Evolutionary conservation across 1,140 invertebrate genomes (phyloP), one percentile per base, ranked within the genome.

Genomic region (Amphibalanus amphitrite): DNA sequence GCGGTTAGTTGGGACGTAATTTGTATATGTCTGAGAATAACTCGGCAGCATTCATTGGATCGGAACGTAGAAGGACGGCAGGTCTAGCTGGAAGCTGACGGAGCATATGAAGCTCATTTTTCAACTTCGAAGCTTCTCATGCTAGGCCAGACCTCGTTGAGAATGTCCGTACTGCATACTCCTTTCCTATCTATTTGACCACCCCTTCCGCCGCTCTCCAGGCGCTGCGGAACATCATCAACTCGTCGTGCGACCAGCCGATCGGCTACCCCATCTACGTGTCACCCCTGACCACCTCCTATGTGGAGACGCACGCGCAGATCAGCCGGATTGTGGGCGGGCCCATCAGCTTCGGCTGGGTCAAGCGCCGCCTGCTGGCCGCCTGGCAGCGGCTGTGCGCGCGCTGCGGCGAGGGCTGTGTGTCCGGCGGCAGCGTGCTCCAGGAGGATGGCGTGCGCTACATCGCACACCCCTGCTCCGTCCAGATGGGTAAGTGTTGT

Each of bases 261-360:
- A 98, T 99, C 73, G 95, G 77, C 1, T 99, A 99, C 82, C 97
- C 97, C 3, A 99, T 99, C 76, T 99, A 99, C 81, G 97, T 99
- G 8, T 98, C 95, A 0, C 96, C 97, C 0, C 82, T 99, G 40
- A 98, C 94, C 0, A 99, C 97, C 0, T 98, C 95, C 17, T 99
- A 95, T 80, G 90, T 91, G 0, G 94, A 97, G 78, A 95, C 92
- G 0, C 94, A 95, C 78, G 84, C 88, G 72, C 90, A 93, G 79
- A 83, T 95, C 25, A 86, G 85, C 74, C 82, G 85, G 38, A 83
- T 96, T 38, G 81, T 93, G 67, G 94, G 93, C 28, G 90, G 90
- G 0, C 84, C 93, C 4, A 83, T 97, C 30, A 95, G 89, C 74
- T 83, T 94, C 0, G 82, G 83, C 29, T 86, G 88, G 26, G 89